Evolutionary conservation across 2,113 vertebrate genomes (phyloP), one percentile per base, ranked within the genome.

Genomic region (Microcebus griseorufus): DNA sequence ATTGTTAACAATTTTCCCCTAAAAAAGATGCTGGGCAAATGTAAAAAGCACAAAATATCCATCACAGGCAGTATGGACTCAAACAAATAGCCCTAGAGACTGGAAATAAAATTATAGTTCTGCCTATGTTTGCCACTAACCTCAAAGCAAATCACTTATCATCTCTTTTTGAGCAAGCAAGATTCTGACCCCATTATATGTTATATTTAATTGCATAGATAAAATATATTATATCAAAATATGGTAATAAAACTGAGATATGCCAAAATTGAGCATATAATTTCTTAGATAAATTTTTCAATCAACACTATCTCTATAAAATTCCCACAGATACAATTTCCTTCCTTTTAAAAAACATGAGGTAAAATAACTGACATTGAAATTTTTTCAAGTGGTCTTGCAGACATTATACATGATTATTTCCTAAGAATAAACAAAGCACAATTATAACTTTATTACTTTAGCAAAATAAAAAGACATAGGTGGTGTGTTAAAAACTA

Each of bases 381-480:
- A 75, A 84, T 12, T 83, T 86, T 87, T 93, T 75, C 48, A 67
- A 91, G 37, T 88, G 25, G 45, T 82, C 78, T 94, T 81, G 16
- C 1, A 94, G 62, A 75, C 3, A 95, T 70, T 81, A 85, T 8
- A 81, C n/a, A 96, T n/a, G 42, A 70, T 51, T 37, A 93, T 69
- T 81, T 83, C 69, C 14, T 51, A 92, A 90, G 64, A 94, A 95
- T 78, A 94, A 93, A 86, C n/a, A 90, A 87, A 96, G 62, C 39
- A 96, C n/a, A 93, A 78, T 48, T 62, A 27, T 27, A 95, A 64
- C 23, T 97, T 97, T 95, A 97, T 96, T 96, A 69, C 92, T 84
- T 94, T 62, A 88, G 20, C 78, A 94, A 65, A 91, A 92, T 87
- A 93, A 88, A 95, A 58, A 80, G 80, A 94, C 90, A 81, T 16